phyloP scores from a whole-genome alignment of 2,113 vertebrate species.

The Alces alces region DNA sequence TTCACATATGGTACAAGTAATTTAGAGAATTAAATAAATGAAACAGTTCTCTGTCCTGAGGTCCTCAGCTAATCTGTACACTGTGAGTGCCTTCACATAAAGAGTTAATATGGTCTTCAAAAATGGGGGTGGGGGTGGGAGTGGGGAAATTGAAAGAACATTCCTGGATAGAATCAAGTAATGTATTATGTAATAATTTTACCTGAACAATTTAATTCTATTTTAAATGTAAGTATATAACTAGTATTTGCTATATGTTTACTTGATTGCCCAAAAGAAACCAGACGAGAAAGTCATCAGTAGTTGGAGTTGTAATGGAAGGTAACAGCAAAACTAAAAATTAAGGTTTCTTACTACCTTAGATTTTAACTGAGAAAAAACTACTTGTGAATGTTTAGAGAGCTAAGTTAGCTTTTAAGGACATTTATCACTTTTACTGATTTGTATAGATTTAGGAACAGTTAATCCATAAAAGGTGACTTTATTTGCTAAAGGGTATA shows the following conservation, averaged over 20 bases:
- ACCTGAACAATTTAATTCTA: not conserved
- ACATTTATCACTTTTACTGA: not conserved
- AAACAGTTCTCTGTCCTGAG: not conserved
- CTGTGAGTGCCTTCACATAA: not conserved
- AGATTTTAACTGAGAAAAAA: slow-evolving; percentile 29
- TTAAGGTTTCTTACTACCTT: not conserved
- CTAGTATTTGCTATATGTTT: not conserved
- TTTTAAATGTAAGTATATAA: slow-evolving; percentile 12
- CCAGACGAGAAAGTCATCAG: not conserved
- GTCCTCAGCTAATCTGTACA: not conserved
- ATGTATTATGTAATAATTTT: not conserved
- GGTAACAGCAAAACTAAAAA: slow-evolving; percentile 3
- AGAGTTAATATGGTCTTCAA: not conserved
- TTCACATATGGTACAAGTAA: not conserved
- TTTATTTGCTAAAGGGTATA: not conserved
- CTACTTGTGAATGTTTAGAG: not conserved
- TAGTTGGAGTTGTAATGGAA: not conserved
- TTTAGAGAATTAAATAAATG: not conserved
- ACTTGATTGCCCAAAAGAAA: slow-evolving; percentile 13
- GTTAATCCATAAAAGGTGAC: not conserved
- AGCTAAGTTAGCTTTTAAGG: not conserved
- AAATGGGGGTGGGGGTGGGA: not conserved
- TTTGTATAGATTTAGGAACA: slow-evolving; percentile 12
- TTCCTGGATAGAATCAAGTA: not conserved
- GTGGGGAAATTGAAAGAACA: not conserved